Evolutionary conservation across 2,113 vertebrate genomes (phyloP), one percentile per base, ranked within the genome.

Genomic region (Alligator mississippiensis): DNA sequence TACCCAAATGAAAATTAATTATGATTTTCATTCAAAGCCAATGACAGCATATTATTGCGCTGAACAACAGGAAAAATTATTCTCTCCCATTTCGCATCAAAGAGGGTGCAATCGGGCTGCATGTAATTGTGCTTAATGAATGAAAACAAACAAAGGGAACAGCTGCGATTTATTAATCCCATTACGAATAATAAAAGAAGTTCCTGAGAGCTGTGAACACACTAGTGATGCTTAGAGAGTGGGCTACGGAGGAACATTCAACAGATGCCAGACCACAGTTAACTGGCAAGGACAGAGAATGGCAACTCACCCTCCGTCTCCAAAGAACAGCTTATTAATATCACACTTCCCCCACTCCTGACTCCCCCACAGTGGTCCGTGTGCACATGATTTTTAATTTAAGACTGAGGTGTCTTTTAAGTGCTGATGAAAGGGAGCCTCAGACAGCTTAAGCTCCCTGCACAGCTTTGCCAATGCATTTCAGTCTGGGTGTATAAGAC

Each of bases 141-240:
- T 97, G 97, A 95, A 96, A 96, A 97, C 97, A 97, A 97, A 97
- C 97, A 98, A 98, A 98, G 93, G 96, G 97, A 98, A 96, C 98
- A 98, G 98, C 98, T 98, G 98, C 70, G 95, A 96, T 97, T 97
- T 98, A 98, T 98, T 98, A 98, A 97, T 97, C 96, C 95, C 96
- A 97, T 97, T 97, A 97, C 96, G 93, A 97, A 97, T 95, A 96
- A 97, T 95, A 97, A 96, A 96, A 97, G 94, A 97, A 96, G 97
- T 96, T 97, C 97, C 96, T 95, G 92, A 96, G 96, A 97, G 95
- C 96, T 96, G 95, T 72, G 95, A 97, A 96, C 86, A 96, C 92
- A 95, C 88, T 96, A 93, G 95, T 78, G 95, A 87, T 92, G 92
- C 93, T 96, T 22, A 0, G 63, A 89, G 84, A 95, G 90, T 13